A percentile compares a stretch with the other conserved stretches of the same genome.
phyloP scores from a whole-genome alignment of 2,797 vertebrate species.

The Pitangus sulphuratus region DNA sequence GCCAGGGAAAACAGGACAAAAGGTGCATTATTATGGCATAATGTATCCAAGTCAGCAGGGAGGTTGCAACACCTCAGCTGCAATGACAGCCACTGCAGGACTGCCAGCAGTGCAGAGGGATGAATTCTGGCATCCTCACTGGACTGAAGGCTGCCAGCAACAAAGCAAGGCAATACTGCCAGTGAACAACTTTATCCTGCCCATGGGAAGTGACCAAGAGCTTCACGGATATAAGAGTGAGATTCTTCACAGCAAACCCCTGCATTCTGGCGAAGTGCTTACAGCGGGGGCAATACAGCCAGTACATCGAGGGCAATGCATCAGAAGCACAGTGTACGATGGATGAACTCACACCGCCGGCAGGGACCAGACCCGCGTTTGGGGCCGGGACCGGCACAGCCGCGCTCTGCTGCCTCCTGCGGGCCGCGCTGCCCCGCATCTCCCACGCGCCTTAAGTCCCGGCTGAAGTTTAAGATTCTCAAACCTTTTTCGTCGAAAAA shows the following conservation, averaged over 20 bases:
- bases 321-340: neutral
- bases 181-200: neutral
- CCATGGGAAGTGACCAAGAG: neutral
- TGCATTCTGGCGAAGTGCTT: neutral
- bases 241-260: neutral
- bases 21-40: neutral
- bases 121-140: neutral
- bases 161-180: neutral
- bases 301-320: rapidly evolving
- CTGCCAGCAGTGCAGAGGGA: neutral
- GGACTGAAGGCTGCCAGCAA: neutral
- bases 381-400: neutral
- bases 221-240: rapidly evolving
- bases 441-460: rapidly evolving
- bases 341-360: neutral
- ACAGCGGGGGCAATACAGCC: too few relatives aligned
- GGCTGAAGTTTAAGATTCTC: neutral
- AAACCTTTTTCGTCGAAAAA: rapidly evolving
- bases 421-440: neutral
- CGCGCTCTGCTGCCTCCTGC: conserved; percentile 45
- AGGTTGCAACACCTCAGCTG: neutral
- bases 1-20: neutral
- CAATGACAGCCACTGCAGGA: neutral
- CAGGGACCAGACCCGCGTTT: neutral
- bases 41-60: neutral